Evolutionary conservation across 2,888 invertebrate species (phyloP).

Genomic region (Cordilura impudica): DNA sequence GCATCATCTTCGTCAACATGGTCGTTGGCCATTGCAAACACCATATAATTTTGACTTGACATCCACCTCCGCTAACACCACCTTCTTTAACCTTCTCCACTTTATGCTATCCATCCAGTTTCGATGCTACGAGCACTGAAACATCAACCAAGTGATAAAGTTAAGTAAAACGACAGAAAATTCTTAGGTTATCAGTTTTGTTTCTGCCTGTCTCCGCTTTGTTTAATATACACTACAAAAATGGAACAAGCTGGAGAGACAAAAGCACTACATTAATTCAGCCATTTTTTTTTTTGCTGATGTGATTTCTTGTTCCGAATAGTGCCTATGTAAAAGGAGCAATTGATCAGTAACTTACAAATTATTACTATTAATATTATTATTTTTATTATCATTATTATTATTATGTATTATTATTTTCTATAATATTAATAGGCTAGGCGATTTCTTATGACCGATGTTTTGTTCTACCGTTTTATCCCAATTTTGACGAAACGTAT

Average conservation of each 20-base stretch:
- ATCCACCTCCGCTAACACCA: slow-evolving; percentile 36
- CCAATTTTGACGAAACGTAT: too few relatives aligned
- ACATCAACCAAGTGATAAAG: slow-evolving; percentile 60
- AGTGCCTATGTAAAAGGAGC: too few relatives aligned
- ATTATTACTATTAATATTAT: too few relatives aligned
- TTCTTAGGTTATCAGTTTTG: slow-evolving; percentile 56
- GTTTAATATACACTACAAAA: slow-evolving; percentile 35
- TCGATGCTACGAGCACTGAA: slow-evolving; percentile 37
- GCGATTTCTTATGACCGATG: too few relatives aligned
- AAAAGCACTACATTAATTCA: slow-evolving; percentile 42
- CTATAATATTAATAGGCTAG: too few relatives aligned
- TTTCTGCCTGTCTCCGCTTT: slow-evolving; percentile 46
- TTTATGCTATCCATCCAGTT: slow-evolving; percentile 17
- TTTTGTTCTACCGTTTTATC: too few relatives aligned
- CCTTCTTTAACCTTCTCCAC: background rate
- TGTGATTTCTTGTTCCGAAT: background rate
- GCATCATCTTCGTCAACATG: slow-evolving; percentile 11
- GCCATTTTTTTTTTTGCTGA: background rate
- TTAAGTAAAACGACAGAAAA: slow-evolving; percentile 60
- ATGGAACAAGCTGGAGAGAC: slow-evolving; percentile 34
- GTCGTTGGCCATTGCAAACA: slow-evolving; percentile 19
- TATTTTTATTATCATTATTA: too few relatives aligned
- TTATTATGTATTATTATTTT: too few relatives aligned
- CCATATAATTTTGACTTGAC: slow-evolving; percentile 33
- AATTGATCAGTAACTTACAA: too few relatives aligned